Evolutionary conservation across 2,113 vertebrate genomes (phyloP).

Genomic region (Elaphurus davidianus): DNA sequence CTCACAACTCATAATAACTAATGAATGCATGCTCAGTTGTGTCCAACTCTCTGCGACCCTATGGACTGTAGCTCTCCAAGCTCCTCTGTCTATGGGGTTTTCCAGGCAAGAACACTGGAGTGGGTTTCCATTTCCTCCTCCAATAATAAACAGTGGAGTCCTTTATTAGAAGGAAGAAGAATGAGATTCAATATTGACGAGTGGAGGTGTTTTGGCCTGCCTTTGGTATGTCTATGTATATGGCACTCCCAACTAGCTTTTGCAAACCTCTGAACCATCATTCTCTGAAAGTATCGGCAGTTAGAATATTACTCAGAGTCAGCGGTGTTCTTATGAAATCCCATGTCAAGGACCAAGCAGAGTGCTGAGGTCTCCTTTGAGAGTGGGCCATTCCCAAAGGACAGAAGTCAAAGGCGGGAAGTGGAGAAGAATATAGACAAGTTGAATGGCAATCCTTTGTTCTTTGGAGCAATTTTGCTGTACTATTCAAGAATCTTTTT

Average conservation of each 20-base stretch:
- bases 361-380: background rate
- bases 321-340: background rate
- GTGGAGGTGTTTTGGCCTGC: background rate
- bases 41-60: background rate
- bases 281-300: background rate
- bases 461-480: background rate
- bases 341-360: background rate
- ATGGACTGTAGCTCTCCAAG: background rate
- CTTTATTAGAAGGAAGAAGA: background rate
- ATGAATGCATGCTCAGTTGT: accelerated
- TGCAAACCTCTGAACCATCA: background rate
- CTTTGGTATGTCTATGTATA: background rate
- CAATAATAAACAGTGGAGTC: background rate
- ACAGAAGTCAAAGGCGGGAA: background rate
- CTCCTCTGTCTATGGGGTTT: background rate
- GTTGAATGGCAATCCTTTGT: background rate
- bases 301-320: background rate
- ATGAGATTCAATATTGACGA: background rate
- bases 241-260: background rate
- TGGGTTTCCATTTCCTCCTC: background rate
- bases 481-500: background rate
- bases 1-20: background rate
- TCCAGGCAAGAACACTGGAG: background rate
- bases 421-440: background rate
- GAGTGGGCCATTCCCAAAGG: background rate